These are phyloP conservation scores for Pimephales promelas DNA, from an alignment of 2,113 vertebrate species.

Conservation along the genomic window DNA sequence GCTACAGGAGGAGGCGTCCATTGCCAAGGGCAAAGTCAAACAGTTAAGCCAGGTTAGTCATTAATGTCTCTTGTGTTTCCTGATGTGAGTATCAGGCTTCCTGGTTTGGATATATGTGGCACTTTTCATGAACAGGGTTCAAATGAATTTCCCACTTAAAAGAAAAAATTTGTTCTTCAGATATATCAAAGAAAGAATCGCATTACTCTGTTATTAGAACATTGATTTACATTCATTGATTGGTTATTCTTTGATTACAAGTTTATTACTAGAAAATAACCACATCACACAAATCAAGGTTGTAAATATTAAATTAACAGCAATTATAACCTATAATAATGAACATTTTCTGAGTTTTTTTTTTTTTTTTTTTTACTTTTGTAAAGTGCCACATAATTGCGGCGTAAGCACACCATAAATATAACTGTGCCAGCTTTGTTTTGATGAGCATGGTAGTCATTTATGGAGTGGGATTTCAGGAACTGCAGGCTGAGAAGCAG, in stretches of 20 bases:
- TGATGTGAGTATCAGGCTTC: not conserved
- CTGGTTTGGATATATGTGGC: not conserved
- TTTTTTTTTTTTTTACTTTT: not conserved
- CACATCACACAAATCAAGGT: not conserved
- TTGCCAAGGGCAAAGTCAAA: constrained; percentile 92
- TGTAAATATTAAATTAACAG: not conserved
- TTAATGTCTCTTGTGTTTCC: not conserved
- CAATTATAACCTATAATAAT: too few relatives aligned
- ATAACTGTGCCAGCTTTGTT: not conserved
- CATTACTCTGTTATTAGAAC: not conserved
- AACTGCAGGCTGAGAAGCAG: constrained; percentile 92
- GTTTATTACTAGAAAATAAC: not conserved
- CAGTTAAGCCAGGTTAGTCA: constrained; percentile 87
- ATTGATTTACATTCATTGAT: not conserved
- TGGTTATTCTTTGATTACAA: not conserved
- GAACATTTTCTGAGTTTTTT: too few relatives aligned
- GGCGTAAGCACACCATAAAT: not conserved
- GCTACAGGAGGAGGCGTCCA: constrained; percentile 85
- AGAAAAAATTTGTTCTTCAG: too few relatives aligned
- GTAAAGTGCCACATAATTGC: not conserved
- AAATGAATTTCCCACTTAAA: not conserved
- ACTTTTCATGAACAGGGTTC: not conserved
- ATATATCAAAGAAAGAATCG: not conserved
- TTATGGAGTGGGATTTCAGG: constrained; percentile 70
- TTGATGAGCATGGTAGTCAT: not conserved